These are phyloP conservation scores for Macrosoma leucophasiata DNA, from an alignment of 2,888 invertebrate species.

Conservation along the genomic window DNA sequence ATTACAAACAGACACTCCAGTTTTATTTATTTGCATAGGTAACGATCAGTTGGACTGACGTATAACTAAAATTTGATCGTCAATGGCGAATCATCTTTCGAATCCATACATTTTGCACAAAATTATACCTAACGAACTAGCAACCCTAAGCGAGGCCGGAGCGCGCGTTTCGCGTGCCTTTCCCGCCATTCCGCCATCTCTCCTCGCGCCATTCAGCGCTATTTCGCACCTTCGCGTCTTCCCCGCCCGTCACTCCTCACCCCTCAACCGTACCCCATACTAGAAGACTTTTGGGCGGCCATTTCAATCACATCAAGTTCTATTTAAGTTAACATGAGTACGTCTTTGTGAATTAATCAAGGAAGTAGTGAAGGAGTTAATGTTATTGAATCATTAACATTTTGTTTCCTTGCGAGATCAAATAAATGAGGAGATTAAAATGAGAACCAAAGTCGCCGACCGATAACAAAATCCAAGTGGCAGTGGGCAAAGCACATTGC, in stretches of 20 bases:
- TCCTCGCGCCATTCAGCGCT: conserved; percentile 31
- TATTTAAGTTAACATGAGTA: too few species aligned
- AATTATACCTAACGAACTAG: conserved; percentile 5
- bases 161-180: conserved; percentile 47
- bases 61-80: neutral
- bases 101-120: neutral
- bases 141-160: conserved; percentile 37
- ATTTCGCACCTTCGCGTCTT: conserved; percentile 32
- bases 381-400: too few species aligned
- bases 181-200: conserved; percentile 42
- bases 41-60: neutral
- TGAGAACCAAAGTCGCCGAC: too few species aligned
- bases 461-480: too few species aligned
- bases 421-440: too few species aligned
- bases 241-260: conserved; percentile 29
- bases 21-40: neutral
- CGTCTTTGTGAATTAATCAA: too few species aligned
- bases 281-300: too few species aligned
- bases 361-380: too few species aligned
- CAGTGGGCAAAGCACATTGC: too few species aligned
- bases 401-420: too few species aligned
- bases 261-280: too few species aligned
- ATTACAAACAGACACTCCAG: neutral
- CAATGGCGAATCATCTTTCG: neutral
- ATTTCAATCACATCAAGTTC: too few species aligned